These are phyloP conservation scores for Clunio marinus DNA, from an alignment of 2,888 invertebrate genomes.

Conservation along the genomic window DNA sequence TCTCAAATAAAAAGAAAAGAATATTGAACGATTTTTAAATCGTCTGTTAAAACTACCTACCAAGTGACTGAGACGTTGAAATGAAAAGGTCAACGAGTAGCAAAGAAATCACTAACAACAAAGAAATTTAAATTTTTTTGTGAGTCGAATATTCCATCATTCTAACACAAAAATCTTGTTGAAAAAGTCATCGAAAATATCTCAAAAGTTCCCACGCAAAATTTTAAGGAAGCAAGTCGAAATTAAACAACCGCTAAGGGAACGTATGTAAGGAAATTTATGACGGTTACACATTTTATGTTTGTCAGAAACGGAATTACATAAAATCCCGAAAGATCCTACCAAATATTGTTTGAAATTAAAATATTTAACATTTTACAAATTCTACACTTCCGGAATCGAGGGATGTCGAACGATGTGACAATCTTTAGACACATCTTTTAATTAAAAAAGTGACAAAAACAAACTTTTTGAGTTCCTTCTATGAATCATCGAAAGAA, in stretches of 20 bases:
- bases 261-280: not conserved
- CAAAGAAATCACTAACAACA: not conserved
- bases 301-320: conserved; percentile 17
- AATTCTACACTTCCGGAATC: conserved; percentile 33
- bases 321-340: too few relatives aligned
- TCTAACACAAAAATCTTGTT: too few relatives aligned
- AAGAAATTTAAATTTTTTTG: too few relatives aligned
- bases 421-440: too few relatives aligned
- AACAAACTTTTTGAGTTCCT: too few relatives aligned
- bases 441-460: too few relatives aligned
- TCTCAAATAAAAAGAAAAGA: not conserved
- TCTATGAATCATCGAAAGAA: too few relatives aligned
- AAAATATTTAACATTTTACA: conserved; percentile 15
- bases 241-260: not conserved
- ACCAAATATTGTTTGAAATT: conserved; percentile 7
- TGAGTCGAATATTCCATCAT: too few relatives aligned
- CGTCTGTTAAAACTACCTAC: too few relatives aligned
- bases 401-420: not conserved
- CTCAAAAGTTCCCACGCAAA: conserved; percentile 24
- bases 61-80: too few relatives aligned
- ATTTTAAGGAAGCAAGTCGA: not conserved
- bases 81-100: too few relatives aligned
- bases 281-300: not conserved
- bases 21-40: not conserved
- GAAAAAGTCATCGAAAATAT: too few relatives aligned